phyloP scores from a whole-genome alignment of 1,140 invertebrate genomes.

The Portunus trituberculatus region DNA sequence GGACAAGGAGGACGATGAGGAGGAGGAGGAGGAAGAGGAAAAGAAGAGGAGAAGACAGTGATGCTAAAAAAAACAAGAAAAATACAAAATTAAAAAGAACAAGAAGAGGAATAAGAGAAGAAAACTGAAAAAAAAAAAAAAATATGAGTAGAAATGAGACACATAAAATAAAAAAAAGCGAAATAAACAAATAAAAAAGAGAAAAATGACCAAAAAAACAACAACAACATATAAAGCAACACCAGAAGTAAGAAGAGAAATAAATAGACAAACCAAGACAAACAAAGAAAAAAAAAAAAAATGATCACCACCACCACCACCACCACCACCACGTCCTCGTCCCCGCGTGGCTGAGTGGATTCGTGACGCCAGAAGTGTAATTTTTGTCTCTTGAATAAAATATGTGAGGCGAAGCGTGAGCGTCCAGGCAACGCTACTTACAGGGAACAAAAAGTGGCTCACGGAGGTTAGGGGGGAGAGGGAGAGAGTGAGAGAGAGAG shows the following conservation, averaged over 20 bases:
- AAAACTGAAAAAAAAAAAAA: not conserved
- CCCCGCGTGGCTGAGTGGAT: no score
- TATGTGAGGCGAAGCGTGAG: conserved; percentile 33
- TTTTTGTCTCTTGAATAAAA: conserved; percentile 60
- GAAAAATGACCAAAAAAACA: not conserved
- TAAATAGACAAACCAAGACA: not conserved
- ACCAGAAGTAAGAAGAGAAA: no score
- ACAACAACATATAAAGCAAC: no score
- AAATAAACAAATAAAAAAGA: not conserved
- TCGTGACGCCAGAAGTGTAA: conserved; percentile 58
- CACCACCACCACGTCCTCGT: not conserved
- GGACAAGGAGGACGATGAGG: no score
- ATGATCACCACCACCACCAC: not conserved
- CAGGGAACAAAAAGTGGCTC: not conserved
- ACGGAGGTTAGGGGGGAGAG: not conserved
- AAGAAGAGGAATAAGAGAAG: not conserved
- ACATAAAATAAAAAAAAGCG: not conserved
- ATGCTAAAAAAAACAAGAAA: not conserved
- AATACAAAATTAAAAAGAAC: not conserved
- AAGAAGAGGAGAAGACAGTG: no score
- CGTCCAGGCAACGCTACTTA: not conserved
- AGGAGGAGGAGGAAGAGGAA: no score
- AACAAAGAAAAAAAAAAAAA: not conserved
- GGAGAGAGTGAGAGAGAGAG: not conserved
- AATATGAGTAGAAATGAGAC: not conserved